Percentiles rank a stretch among this genome's conserved stretches.
Conservation (phyloP, 2,113 vertebrate genomes). For the Lichenostomus cassidix region DNA sequence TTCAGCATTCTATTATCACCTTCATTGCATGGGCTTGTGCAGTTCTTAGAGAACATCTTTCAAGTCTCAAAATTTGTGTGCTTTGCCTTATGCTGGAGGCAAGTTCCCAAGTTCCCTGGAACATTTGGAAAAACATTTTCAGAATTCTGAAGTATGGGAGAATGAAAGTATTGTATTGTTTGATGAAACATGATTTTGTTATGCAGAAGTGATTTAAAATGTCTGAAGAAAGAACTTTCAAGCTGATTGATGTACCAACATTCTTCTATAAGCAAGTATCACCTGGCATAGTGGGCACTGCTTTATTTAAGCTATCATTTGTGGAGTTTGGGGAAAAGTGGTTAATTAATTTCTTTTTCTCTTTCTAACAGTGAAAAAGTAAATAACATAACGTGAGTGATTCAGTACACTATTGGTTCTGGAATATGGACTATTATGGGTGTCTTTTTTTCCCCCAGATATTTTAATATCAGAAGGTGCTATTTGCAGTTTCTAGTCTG, state of each 20-base stretch:
- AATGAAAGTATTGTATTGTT: not conserved
- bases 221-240: not conserved
- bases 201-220: not conserved
- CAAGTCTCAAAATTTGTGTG: not conserved
- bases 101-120: not conserved
- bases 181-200: not conserved
- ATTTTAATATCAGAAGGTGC: not conserved
- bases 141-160: not conserved
- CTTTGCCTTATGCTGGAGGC: not conserved
- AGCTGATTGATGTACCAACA: not conserved
- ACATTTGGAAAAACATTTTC: not conserved
- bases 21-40: not conserved
- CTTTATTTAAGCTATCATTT: not conserved
- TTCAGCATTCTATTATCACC: not conserved
- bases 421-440: not conserved
- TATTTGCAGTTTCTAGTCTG: not conserved
- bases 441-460: rapidly evolving
- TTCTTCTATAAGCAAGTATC: not conserved
- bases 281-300: not conserved
- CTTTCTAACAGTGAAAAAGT: not conserved
- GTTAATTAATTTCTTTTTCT: not conserved
- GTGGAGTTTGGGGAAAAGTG: not conserved
- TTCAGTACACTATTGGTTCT: not conserved
- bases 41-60: not conserved
- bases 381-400: not conserved